These are phyloP conservation scores for Zeus faber DNA, from an alignment of 2,113 vertebrate genomes.

Conservation along the genomic window DNA sequence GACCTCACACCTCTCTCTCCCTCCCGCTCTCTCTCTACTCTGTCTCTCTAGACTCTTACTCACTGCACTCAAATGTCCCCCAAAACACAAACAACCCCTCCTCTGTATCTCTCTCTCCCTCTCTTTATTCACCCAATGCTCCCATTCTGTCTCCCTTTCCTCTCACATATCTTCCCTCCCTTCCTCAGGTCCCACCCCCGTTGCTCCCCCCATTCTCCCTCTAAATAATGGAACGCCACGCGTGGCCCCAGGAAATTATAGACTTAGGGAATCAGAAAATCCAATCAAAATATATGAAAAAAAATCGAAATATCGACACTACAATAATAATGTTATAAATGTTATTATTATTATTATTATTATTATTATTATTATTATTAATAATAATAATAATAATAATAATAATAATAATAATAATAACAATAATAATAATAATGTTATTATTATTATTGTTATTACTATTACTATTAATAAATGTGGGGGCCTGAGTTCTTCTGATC, in stretches of 20 bases:
- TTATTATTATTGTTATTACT: no score
- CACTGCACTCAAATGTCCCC: neutral
- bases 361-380: no score
- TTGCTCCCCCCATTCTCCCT: neutral
- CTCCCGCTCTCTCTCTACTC: neutral
- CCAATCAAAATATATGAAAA: no score
- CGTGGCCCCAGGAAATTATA: slow-evolving; percentile 6
- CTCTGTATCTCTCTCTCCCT: neutral
- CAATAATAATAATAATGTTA: no score
- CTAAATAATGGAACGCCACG: neutral
- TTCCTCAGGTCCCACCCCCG: neutral
- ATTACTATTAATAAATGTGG: no score
- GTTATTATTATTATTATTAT: no score
- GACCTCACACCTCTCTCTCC: neutral
- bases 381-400: no score
- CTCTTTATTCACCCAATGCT: neutral
- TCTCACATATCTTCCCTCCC: neutral
- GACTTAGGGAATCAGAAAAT: no score
- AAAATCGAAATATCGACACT: no score
- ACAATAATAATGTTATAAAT: no score
- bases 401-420: no score
- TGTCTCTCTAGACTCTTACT: neutral
- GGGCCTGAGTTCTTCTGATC: no score
- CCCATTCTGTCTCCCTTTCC: neutral
- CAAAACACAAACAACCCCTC: neutral